Evolutionary conservation across 2,888 invertebrate species (phyloP), one percentile per base, ranked within the genome.

Genomic region (Malthinus seriepunctatus): DNA sequence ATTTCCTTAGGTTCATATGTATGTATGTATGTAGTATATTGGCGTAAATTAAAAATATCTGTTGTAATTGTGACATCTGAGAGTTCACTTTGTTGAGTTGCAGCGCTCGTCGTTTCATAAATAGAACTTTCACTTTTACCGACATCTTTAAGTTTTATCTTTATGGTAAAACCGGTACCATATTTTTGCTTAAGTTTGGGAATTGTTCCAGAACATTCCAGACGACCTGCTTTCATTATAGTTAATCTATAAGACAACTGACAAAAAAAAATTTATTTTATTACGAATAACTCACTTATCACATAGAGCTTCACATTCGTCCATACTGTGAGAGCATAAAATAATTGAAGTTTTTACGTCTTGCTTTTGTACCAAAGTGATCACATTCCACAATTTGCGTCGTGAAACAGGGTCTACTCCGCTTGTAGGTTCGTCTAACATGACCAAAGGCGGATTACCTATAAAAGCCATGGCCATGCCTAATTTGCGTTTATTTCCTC

Each of bases 251-350:
- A 42, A 65, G 64, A 14, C 3, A 5, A 23, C 34, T 34, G 12
- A 14, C n/a, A 23, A n/a, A 1, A 3, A 11, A n/a, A 1, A 32
- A 46, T 9, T n/a, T n/a, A n/a, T 1, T 9, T 10, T 0, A 1
- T n/a, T n/a, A n/a, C n/a, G n/a, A n/a, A n/a, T n/a, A 2, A 14
- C 35, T 7, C 11, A 54, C 73, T 70, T 67, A 51, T 78, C 72
- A 55, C 92, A 93, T 35, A 93, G 80, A 34, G 89, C 90, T 79
- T 92, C 92, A 77, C 91, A 91, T 77, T 93, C 92, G 76, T 90
- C 89, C 90, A 93, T 91, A 75, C 90, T 90, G 79, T 94, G 91
- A 0, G 91, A 92, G 0, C 93, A 90, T 58, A 95, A 79, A 39
- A 95, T 82, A 72, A 95, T 84, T 0, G 93, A 90, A 7, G 48